A percentile compares a stretch with the other conserved stretches of the same genome.
These are phyloP conservation scores for Orthonyx spaldingii DNA, from an alignment of 2,113 vertebrate species.

Conservation along the genomic window DNA sequence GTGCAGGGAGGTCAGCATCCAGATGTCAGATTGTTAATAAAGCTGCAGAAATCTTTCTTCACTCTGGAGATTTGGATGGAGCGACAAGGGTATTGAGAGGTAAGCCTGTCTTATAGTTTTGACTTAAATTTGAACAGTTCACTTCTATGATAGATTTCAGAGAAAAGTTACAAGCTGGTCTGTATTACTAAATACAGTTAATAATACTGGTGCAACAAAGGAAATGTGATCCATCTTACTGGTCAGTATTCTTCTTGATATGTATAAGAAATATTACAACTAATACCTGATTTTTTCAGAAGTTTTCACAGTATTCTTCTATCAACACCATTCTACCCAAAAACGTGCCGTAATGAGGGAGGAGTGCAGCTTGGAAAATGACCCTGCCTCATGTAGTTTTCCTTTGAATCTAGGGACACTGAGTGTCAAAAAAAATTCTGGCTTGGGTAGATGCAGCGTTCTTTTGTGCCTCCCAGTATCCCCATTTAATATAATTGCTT, in stretches of 20 bases:
- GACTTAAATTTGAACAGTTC: background rate
- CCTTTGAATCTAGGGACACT: background rate
- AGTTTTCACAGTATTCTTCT: background rate
- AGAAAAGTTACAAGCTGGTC: background rate
- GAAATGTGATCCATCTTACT: background rate
- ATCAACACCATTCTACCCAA: background rate
- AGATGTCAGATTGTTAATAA: constrained; percentile 85
- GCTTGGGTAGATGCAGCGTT: background rate
- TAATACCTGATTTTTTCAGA: background rate
- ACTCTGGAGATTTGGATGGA: constrained; percentile 80
- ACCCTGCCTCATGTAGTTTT: background rate
- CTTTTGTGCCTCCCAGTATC: background rate
- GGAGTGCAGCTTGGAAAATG: background rate
- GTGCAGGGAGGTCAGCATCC: constrained; percentile 73
- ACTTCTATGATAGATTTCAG: background rate
- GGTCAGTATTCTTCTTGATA: background rate
- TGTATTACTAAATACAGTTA: background rate
- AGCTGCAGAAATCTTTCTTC: constrained; percentile 86
- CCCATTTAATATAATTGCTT: background rate
- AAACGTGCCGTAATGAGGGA: background rate
- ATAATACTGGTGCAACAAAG: background rate
- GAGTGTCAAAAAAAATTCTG: background rate
- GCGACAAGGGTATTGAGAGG: constrained; percentile 83
- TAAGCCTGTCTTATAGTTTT: constrained; percentile 52
- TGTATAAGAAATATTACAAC: background rate